These are phyloP conservation scores for Serinus canaria DNA, from an alignment of 2,113 vertebrate genomes.

Conservation along the genomic window DNA sequence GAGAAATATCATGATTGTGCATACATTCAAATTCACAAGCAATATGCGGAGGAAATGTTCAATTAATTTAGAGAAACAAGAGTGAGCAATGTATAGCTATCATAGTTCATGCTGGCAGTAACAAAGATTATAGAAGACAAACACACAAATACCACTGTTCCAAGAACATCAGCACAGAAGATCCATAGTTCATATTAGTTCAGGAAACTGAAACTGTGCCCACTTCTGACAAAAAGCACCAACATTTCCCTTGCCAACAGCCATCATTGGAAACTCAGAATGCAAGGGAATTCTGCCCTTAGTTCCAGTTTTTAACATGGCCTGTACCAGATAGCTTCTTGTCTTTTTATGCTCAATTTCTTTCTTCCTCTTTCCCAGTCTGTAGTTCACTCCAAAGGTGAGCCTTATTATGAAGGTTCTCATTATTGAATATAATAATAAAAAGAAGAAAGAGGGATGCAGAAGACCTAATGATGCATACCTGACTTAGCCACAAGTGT, in stretches of 20 bases:
- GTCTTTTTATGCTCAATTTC: not conserved
- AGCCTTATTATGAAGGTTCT: not conserved
- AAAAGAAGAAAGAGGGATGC: not conserved
- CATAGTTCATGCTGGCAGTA: not conserved
- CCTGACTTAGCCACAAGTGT: not conserved
- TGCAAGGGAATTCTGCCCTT: not conserved
- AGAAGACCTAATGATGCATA: not conserved
- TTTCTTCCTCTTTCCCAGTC: not conserved
- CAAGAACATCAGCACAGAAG: not conserved
- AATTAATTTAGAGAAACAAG: not conserved
- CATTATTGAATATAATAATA: not conserved
- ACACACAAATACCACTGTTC: not conserved
- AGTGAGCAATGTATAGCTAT: not conserved
- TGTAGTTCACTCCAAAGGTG: not conserved
- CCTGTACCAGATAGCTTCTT: not conserved
- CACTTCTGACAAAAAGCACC: not conserved
- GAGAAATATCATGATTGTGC: not conserved
- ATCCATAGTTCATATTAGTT: not conserved
- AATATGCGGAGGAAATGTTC: not conserved
- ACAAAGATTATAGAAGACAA: not conserved
- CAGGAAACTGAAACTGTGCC: not conserved
- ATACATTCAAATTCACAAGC: not conserved
- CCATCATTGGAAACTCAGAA: not conserved
- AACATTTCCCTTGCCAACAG: not conserved
- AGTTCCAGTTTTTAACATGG: not conserved